Percentiles rank a stretch among this genome's conserved stretches.
Conservation (phyloP, 2,888 invertebrate genomes). For the Colostygia pectinataria region DNA sequence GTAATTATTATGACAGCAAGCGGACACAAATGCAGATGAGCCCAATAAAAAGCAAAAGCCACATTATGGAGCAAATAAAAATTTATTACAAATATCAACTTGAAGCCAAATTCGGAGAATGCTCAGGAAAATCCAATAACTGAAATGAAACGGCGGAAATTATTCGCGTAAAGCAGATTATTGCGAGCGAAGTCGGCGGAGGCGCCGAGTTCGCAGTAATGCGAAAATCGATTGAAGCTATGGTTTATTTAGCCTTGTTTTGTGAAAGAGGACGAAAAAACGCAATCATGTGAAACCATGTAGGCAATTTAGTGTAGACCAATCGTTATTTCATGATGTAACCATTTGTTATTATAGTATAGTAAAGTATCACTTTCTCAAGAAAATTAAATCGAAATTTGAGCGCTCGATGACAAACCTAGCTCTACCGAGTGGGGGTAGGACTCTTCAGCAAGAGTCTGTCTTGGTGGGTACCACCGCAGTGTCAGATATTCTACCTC, state of each 20-base stretch:
- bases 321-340: no score
- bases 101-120: conserved; percentile 42
- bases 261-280: conserved; percentile 9
- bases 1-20: conserved; percentile 17
- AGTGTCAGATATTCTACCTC: no score
- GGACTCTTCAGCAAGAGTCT: no score
- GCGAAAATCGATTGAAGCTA: conserved; percentile 44
- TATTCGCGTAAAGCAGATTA: conserved; percentile 62
- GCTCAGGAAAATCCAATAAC: conserved; percentile 63
- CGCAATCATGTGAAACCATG: no score
- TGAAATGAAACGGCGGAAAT: conserved; percentile 65
- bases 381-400: no score
- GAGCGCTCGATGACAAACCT: no score
- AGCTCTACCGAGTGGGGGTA: no score
- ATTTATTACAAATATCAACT: conserved; percentile 70
- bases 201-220: conserved; percentile 28
- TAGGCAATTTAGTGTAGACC: no score
- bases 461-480: no score
- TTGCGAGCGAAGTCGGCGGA: conserved; percentile 50
- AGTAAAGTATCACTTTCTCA: no score
- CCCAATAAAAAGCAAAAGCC: conserved; percentile 55
- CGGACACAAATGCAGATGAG: conserved; percentile 45
- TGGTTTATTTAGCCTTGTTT: conserved; percentile 23
- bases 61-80: conserved; percentile 60
- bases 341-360: no score